These are phyloP conservation scores for Dromiciops gliroides DNA, from an alignment of 2,113 vertebrate species.

Conservation along the genomic window DNA sequence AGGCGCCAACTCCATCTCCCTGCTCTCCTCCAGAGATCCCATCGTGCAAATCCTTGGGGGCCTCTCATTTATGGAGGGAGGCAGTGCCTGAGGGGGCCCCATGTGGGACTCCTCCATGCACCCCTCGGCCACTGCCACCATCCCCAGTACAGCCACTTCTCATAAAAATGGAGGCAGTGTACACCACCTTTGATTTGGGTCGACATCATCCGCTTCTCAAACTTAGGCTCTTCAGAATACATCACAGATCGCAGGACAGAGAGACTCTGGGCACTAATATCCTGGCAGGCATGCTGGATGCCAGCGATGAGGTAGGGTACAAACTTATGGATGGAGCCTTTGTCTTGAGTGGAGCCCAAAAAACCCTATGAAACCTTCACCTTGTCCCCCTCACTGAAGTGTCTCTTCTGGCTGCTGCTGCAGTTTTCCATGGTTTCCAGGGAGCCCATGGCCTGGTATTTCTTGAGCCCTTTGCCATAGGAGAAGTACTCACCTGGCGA, in stretches of 20 bases:
- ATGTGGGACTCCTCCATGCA: constrained; percentile 63
- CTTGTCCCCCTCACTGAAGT: constrained; percentile 94
- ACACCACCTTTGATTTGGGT: constrained; percentile 95
- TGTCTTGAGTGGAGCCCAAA: constrained; percentile 94
- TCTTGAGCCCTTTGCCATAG: no score
- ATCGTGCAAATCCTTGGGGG: constrained; percentile 74
- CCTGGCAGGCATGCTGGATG: constrained; percentile 96
- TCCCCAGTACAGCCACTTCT: constrained; percentile 93
- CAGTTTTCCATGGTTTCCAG: no score
- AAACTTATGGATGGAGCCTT: constrained; percentile 96
- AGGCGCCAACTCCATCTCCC: neutral
- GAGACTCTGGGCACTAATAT: constrained; percentile 94
- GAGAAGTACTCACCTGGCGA: no score
- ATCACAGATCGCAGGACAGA: constrained; percentile 95
- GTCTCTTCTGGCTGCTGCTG: no score
- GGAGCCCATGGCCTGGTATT: no score
- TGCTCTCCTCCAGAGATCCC: constrained; percentile 53
- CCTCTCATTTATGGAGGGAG: constrained; percentile 63
- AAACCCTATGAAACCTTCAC: constrained; percentile 96
- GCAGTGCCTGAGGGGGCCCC: constrained; percentile 78
- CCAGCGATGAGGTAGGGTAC: constrained; percentile 95
- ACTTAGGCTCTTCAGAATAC: constrained; percentile 96
- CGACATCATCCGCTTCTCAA: constrained; percentile 96
- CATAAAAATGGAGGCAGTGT: constrained; percentile 95
- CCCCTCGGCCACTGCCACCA: constrained; percentile 75